Evolutionary conservation across 1,140 invertebrate genomes (phyloP).

Genomic region (Drosophila subpulchrella): DNA sequence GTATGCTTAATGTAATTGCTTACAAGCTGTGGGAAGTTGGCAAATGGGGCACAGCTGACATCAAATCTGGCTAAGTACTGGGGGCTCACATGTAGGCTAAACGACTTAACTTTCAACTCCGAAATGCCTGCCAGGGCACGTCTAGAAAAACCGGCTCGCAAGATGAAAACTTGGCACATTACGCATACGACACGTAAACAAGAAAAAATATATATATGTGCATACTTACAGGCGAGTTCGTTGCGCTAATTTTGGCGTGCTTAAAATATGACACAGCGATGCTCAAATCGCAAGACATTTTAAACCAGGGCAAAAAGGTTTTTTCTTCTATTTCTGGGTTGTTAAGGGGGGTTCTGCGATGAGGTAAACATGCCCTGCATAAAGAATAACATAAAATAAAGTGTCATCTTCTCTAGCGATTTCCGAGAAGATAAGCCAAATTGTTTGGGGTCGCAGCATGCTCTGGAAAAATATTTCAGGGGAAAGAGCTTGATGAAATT

Average conservation of each 20-base stretch:
- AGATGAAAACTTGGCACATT: constrained; percentile 48
- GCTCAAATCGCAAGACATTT: constrained; percentile 31
- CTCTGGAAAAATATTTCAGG: constrained; percentile 6
- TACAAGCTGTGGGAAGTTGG: not conserved
- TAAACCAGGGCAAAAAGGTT: constrained; percentile 40
- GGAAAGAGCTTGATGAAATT: constrained; percentile 18
- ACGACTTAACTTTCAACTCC: constrained; percentile 61
- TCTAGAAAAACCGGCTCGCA: constrained; percentile 8
- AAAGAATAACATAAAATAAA: constrained; percentile 50
- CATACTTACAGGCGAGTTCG: constrained; percentile 32
- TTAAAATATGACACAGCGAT: constrained; percentile 43
- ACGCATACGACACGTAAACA: constrained; percentile 64
- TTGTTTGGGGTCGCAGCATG: constrained; percentile 12
- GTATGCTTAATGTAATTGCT: constrained; percentile 72
- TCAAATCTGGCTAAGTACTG: constrained; percentile 64
- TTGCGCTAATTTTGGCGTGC: constrained; percentile 70
- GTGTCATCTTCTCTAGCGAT: constrained; percentile 40
- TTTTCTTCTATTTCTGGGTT: constrained; percentile 3
- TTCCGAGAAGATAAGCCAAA: constrained; percentile 28
- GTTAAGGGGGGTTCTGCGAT: not conserved
- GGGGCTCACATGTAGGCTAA: constrained; percentile 57
- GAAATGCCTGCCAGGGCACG: constrained; percentile 26
- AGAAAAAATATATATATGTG: constrained; percentile 17
- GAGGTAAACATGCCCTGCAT: constrained; percentile 46
- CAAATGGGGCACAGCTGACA: constrained; percentile 23